Evolutionary conservation across 2,113 vertebrate genomes (phyloP).

Genomic region (Sclerurus mexicanus): DNA sequence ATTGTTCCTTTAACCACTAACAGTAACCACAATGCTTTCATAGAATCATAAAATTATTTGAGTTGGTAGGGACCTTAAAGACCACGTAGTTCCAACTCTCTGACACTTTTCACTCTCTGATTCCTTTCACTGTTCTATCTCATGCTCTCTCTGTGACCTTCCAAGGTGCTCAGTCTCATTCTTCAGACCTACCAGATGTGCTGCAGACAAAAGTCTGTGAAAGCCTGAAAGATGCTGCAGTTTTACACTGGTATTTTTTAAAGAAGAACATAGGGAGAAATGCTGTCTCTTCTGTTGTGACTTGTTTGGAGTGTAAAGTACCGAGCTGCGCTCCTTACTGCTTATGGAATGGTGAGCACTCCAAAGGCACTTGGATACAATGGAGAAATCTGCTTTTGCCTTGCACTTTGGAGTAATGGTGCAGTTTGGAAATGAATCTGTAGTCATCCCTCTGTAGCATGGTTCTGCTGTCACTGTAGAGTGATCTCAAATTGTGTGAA

Average conservation of each 20-base stretch:
- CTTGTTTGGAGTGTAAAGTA: not conserved
- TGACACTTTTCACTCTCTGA: not conserved
- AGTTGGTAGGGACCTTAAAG: not conserved
- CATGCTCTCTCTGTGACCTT: not conserved
- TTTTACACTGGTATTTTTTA: not conserved
- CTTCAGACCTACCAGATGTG: not conserved
- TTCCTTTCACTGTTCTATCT: not conserved
- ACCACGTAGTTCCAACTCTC: not conserved
- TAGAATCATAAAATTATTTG: not conserved
- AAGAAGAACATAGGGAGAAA: not conserved
- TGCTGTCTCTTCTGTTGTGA: not conserved
- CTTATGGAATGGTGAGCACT: not conserved
- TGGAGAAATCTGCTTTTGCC: not conserved
- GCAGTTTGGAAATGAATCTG: not conserved
- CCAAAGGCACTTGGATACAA: not conserved
- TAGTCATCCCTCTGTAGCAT: not conserved
- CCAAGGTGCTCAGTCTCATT: not conserved
- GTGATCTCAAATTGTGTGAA: not conserved
- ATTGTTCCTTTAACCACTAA: not conserved
- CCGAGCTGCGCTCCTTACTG: not conserved
- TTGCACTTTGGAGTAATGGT: not conserved
- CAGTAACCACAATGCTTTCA: not conserved
- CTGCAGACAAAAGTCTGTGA: not conserved
- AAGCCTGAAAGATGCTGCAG: not conserved
- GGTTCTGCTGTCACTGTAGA: not conserved